Conservation (phyloP, 1,140 invertebrate species). For the Ips typographus region DNA sequence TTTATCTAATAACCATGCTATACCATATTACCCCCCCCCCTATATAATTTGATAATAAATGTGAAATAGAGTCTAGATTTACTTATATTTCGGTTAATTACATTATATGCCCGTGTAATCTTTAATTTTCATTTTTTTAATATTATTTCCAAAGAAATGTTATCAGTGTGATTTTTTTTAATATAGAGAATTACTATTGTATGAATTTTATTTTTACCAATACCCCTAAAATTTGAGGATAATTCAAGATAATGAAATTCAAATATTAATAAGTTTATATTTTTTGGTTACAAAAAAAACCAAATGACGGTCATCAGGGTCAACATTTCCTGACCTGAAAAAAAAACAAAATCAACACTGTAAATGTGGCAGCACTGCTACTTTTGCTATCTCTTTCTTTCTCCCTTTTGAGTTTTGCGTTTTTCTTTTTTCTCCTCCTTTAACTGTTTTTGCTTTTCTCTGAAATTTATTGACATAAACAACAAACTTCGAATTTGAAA, state of each 20-base stretch:
- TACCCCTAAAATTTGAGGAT: no score
- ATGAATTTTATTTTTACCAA: conserved; percentile 44
- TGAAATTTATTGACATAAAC: conserved; percentile 51
- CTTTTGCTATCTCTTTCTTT: conserved; percentile 74
- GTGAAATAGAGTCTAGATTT: conserved; percentile 21
- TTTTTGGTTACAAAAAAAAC: no score
- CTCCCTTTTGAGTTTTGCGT: conserved; percentile 82
- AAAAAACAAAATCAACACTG: no score
- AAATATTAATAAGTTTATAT: no score
- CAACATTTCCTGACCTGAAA: no score
- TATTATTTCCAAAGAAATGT: conserved; percentile 50
- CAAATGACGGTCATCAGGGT: no score
- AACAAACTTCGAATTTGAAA: conserved; percentile 6
- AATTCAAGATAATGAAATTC: no score
- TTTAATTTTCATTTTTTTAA: conserved; percentile 42
- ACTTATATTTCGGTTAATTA: conserved; percentile 31
- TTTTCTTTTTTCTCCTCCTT: conserved; percentile 88
- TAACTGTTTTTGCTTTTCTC: conserved; percentile 81
- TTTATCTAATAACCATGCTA: conserved; percentile 17
- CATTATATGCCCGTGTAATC: conserved; percentile 29
- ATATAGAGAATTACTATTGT: conserved; percentile 45
- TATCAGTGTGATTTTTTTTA: conserved; percentile 50
- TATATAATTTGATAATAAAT: conserved; percentile 10
- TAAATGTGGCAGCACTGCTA: not conserved
- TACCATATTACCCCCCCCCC: conserved; percentile 5